A percentile compares a stretch with the other conserved stretches of the same genome.
Evolutionary conservation across 2,113 vertebrate species (phyloP).

Genomic region (Ginglymostoma cirratum): DNA sequence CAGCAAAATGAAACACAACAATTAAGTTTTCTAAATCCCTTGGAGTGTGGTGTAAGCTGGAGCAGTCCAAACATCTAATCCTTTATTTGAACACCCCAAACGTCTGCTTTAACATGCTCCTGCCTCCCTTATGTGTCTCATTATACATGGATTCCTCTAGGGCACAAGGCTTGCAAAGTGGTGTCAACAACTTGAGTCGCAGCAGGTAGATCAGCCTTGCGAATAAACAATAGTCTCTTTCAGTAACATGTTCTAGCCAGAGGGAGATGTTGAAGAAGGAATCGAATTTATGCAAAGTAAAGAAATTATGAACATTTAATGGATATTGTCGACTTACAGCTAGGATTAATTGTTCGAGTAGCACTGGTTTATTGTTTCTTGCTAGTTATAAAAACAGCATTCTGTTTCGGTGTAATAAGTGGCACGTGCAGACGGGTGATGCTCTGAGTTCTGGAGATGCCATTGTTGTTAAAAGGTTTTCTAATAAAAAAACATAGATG

Average conservation of each 20-base stretch:
- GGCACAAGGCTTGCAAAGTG: neutral
- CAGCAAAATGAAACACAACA: neutral
- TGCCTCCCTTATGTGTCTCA: constrained; percentile 11
- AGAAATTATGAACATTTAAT: neutral
- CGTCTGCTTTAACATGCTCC: neutral
- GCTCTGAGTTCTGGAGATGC: neutral
- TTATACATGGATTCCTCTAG: neutral
- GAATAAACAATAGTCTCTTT: neutral
- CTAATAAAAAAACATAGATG: neutral
- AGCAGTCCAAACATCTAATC: neutral
- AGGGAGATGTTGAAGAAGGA: neutral
- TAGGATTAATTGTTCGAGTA: neutral
- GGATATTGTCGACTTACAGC: neutral
- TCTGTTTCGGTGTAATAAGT: neutral
- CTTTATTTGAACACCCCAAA: constrained; percentile 23
- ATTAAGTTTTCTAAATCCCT: neutral
- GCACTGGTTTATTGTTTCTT: neutral
- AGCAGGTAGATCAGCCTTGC: neutral
- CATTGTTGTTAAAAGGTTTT: neutral
- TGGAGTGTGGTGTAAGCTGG: neutral
- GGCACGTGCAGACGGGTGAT: neutral
- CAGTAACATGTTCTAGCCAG: neutral
- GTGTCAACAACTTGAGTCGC: neutral
- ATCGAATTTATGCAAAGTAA: neutral
- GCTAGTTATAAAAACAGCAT: neutral